Base-by-base conservation (phyloP, 30 jellyfish, hydroid and myxozoan species). In the Aurelia aurita complex sp. Pacific region DNA sequence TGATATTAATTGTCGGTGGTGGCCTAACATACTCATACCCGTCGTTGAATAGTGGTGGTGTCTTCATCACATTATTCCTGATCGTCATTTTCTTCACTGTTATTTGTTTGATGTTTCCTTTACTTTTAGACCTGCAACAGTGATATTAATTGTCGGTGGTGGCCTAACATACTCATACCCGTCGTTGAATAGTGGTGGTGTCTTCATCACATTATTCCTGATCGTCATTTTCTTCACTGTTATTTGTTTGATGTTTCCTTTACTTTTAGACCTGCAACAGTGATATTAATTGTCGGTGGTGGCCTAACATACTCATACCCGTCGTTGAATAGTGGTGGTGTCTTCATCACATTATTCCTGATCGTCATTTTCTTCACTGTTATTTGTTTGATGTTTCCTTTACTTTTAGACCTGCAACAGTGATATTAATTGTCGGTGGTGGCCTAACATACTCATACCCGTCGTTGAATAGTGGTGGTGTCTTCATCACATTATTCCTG, bases 121-220 rank as follows among this genome's bases (percentile, higher is more conserved):
- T 23, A 0, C 0, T 23, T 23, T 23, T 23, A 23, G 29, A 23
- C 29, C 29, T 23, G 29, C 98, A 4, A 94, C 98, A 9, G 98
- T 94, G 16, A 64, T 94, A 1, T 76, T 94, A 88, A 82, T 94
- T 55, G 86, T 94, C 43, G 98, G 96, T 36, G 98, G 98, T 59
- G 98, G 98, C 36, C 87, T 94, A 70, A 40, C 85, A 34, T 94
- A 94, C 64, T 96, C 98, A 35, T 94, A 74, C 80, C 90, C 90
- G 6, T 10, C 86, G 19, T 67, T 89, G 79, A 89, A 73, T 73
- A 10, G 32, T 67, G 52, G 71, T 55, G 98, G 81, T 32, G 88
- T 88, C 42, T 55, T 82, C 62, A 66, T 88, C 17, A 43, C 82
- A 63, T 36, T 85, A 87, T 19, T 94, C 32, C 9, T 94, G 34